Conservation (phyloP, 2,113 vertebrate genomes). For the Physeter macrocephalus region DNA sequence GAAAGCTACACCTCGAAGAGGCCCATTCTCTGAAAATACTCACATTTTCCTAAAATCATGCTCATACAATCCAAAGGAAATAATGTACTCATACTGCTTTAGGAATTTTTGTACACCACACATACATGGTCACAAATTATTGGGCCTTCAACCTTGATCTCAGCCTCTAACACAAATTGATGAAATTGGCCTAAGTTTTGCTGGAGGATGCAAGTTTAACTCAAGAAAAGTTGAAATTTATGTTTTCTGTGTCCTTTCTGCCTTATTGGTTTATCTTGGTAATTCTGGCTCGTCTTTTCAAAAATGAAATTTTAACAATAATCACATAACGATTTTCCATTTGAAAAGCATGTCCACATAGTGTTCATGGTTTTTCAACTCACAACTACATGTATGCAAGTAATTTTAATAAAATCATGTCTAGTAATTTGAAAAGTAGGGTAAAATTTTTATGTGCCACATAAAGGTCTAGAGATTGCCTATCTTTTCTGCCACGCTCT, state of each 20-base stretch:
- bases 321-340: neutral
- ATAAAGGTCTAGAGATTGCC: neutral
- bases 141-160: neutral
- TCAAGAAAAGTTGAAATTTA: conserved; percentile 6
- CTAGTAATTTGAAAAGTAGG: neutral
- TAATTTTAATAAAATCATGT: neutral
- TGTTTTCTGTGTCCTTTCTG: neutral
- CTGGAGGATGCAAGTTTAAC: neutral
- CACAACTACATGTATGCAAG: neutral
- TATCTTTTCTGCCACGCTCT: conserved; percentile 44
- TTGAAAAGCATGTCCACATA: neutral
- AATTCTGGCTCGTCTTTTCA: neutral
- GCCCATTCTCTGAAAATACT: neutral
- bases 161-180: neutral
- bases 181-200: neutral
- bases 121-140: neutral
- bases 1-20: neutral
- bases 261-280: neutral
- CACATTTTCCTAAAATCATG: neutral
- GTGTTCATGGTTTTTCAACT: neutral
- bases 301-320: neutral
- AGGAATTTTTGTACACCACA: neutral
- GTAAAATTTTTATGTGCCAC: neutral
- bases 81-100: neutral
- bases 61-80: neutral